Base-by-base conservation (phyloP, 2,888 invertebrate genomes). In the Portevinia maculata region DNA sequence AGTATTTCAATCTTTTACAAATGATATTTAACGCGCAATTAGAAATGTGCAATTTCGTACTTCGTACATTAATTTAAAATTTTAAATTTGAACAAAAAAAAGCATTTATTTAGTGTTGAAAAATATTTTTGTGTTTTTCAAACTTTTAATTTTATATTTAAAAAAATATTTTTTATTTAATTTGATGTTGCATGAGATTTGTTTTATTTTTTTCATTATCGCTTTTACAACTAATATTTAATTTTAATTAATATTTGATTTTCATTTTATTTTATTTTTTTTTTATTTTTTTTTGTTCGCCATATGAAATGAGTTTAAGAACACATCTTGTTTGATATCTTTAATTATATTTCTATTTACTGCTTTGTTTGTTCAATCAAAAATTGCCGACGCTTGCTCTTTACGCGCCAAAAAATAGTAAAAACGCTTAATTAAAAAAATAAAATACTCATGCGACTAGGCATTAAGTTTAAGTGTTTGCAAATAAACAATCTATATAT, bases 391-490 rank as follows among this genome's bases (percentile, higher is more conserved):
- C 41, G 83, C 78, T 78, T 78, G 78, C 78, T 78, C 71, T 83
- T 78, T 67, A 57, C 83, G 83, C 83, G 83, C 83, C 83, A 76
- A 65, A 84, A 85, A 65, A 41, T 84, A 74, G 76, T 71, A 70
- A 84, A 87, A 86, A 84, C 76, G 90, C 89, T 90, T 90, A 87
- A 88, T 89, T 89, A 89, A 90, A 90, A 81, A 81, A 89, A 90
- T 88, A 88, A 89, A 90, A 90, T 86, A 89, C 89, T 90, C 89
- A 90, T 90, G 89, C 89, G 88, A 88, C 87, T 87, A 88, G 86
- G 86, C 87, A 86, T 86, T 88, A 87, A 88, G 87, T 87, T 79
- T 57, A 67, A 69, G 17, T 19, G 57, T 24, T 86, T 86, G 84
- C 85, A 73, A 85, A 84, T 84, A 83, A 79, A 81, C 24, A 78